A percentile compares a stretch with the other conserved stretches of the same genome.
Evolutionary conservation across 2,888 invertebrate genomes (phyloP).

Genomic region (Lysandra bellargus): DNA sequence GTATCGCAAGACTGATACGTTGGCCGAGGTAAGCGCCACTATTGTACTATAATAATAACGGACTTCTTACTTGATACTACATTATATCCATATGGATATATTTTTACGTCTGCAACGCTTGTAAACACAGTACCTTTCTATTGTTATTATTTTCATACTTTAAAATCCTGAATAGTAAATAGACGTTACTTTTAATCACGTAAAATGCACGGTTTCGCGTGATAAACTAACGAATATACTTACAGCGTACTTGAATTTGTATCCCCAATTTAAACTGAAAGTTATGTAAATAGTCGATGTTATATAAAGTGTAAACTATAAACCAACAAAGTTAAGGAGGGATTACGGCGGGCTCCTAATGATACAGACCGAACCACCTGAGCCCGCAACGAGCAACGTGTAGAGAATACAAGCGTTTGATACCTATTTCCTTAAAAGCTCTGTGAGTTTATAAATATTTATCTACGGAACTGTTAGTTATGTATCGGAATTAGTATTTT

Average conservation of each 20-base stretch:
- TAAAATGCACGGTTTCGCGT: too few species aligned
- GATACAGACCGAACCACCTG: conserved; percentile 9
- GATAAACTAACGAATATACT: too few species aligned
- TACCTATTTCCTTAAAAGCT: not conserved
- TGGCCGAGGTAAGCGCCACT: too few species aligned
- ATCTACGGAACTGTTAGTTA: not conserved
- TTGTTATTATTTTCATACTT: too few species aligned
- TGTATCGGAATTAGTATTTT: not conserved
- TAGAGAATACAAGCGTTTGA: not conserved
- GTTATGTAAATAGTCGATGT: not conserved
- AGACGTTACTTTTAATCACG: not conserved
- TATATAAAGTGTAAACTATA: not conserved
- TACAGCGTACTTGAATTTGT: not conserved
- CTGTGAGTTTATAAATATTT: not conserved
- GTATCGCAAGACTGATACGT: too few species aligned
- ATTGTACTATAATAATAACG: too few species aligned
- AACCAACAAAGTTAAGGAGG: not conserved
- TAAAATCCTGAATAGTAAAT: not conserved
- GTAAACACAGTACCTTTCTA: too few species aligned
- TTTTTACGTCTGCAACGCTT: too few species aligned
- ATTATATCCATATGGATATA: too few species aligned
- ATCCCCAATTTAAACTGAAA: not conserved
- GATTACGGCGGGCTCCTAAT: conserved; percentile 10
- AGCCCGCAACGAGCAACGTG: not conserved
- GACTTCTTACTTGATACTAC: too few species aligned